Evolutionary conservation across 2,888 invertebrate species (phyloP).

Genomic region (Drosophila lacicola): DNA sequence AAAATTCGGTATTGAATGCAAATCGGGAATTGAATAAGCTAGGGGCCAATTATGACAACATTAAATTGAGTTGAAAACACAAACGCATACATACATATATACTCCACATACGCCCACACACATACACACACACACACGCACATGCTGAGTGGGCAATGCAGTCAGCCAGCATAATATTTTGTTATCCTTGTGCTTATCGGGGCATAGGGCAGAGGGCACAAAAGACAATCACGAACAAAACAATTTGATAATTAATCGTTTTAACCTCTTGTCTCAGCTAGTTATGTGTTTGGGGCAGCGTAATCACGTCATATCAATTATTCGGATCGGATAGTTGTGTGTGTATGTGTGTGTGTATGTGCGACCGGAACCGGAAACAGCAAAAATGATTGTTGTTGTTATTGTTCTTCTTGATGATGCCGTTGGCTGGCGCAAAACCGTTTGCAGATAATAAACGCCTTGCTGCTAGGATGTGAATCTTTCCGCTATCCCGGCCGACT

Average conservation of each 20-base stretch:
- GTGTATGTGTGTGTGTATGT: conserved; percentile 6
- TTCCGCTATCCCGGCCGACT: conserved; percentile 3
- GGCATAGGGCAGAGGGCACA: conserved; percentile 34
- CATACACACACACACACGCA: background rate
- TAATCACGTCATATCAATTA: conserved; percentile 63
- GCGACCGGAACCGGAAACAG: conserved; percentile 49
- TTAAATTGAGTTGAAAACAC: conserved; percentile 27
- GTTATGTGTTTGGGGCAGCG: conserved; percentile 8
- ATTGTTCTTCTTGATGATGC: conserved; percentile 4
- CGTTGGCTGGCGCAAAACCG: conserved; percentile 5
- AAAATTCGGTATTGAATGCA: conserved; percentile 6
- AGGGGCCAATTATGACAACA: conserved; percentile 10
- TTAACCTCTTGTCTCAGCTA: conserved; percentile 41
- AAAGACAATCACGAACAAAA: conserved; percentile 58
- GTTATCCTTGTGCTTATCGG: conserved; percentile 44
- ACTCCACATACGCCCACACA: background rate
- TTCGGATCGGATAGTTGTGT: conserved; percentile 14
- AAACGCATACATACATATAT: background rate
- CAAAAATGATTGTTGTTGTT: conserved; percentile 45
- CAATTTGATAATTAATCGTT: conserved; percentile 70
- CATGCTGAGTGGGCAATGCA: conserved; percentile 10
- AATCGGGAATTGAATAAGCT: conserved; percentile 20
- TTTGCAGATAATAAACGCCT: conserved; percentile 6
- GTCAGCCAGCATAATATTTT: conserved; percentile 58
- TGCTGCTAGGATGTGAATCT: background rate